Conservation (phyloP, 92 coral and sea anemone genomes). For the Bergia sp. region DNA sequence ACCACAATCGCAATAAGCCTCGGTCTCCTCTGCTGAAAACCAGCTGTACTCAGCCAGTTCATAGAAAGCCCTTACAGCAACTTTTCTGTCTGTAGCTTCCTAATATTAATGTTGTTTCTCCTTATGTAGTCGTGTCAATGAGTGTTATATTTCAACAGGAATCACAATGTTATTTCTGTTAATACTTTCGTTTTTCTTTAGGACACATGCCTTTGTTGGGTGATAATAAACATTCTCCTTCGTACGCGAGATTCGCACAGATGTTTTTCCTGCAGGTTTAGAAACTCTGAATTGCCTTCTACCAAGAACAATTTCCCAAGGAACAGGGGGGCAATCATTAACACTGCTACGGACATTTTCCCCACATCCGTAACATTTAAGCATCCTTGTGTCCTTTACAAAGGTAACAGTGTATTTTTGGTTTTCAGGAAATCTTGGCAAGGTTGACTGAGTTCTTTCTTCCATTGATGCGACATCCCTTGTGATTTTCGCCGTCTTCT, state of each 20-base stretch:
- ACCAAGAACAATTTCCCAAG: conserved; percentile 56
- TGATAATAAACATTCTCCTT: conserved; percentile 58
- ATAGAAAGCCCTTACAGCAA: too few relatives aligned
- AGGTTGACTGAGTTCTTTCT: too few relatives aligned
- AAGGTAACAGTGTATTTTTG: too few relatives aligned
- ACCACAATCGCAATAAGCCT: too few relatives aligned
- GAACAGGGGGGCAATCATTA: conserved; percentile 52
- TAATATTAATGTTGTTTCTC: too few relatives aligned
- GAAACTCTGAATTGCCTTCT: conserved; percentile 39
- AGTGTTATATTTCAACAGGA: background rate
- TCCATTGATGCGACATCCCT: background rate
- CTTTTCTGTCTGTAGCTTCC: too few relatives aligned
- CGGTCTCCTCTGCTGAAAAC: too few relatives aligned
- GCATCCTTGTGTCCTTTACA: conserved; percentile 53
- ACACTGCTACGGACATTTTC: conserved; percentile 44
- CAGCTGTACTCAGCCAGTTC: too few relatives aligned
- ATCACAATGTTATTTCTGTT: conserved; percentile 9
- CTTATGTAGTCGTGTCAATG: conserved; percentile 34
- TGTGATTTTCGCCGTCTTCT: background rate
- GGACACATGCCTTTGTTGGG: conserved; percentile 46
- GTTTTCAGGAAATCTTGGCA: too few relatives aligned
- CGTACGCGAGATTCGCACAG: background rate
- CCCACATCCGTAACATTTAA: conserved; percentile 64
- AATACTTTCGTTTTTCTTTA: conserved; percentile 38
- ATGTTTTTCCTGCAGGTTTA: conserved; percentile 28